Base-by-base conservation (phyloP, 1,140 invertebrate genomes). In the Eupristina koningsbergeri region DNA sequence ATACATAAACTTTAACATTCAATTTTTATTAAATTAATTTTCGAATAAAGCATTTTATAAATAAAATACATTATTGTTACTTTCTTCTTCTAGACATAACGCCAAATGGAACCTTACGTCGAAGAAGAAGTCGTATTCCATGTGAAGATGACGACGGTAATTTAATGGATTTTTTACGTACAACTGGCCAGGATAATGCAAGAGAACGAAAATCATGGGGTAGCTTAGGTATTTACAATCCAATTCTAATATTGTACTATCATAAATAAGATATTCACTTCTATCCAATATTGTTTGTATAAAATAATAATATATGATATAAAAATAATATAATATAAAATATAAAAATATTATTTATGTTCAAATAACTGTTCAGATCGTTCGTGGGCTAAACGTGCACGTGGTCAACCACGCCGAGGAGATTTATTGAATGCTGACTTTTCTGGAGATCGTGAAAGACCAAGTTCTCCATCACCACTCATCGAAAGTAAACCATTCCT, bases 151-250 rank as follows among this genome's bases (percentile, higher is more conserved):
- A 98, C 88, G 97, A 98, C 86, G 95, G 95, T 5, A 96, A 95
- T 78, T 91, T 98, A 0, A 96, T 98, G 95, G 97, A 98, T 88
- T 98, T 97, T 89, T 91, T 98, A 39, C 92, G 96, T 71, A 94
- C 95, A 0, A 95, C 95, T 5, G 96, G 96, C 3, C 95, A 96
- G 80, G 95, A 96, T 73, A 95, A 94, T 80, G 91, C 89, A n/a
- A 91, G 96, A n/a, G 97, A 98, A 88, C 92, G 97, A 71, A 97
- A 96, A 89, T 96, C 96, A 19, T 97, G 96, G 94, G 96, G 96
- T 39, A 97, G 96, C 91, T 93, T 96, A 84, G 95, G 95, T 96
- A 93, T 13, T 15, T 73, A 63, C 41, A 45, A 81, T n/a, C n/a
- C n/a, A n/a, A n/a, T n/a, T n/a, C n/a, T n/a, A n/a, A n/a, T n/a